Percentiles rank a stretch among this genome's conserved stretches.
These are phyloP conservation scores for Sciaenops ocellatus DNA, from an alignment of 2,797 vertebrate species.

Conservation along the genomic window DNA sequence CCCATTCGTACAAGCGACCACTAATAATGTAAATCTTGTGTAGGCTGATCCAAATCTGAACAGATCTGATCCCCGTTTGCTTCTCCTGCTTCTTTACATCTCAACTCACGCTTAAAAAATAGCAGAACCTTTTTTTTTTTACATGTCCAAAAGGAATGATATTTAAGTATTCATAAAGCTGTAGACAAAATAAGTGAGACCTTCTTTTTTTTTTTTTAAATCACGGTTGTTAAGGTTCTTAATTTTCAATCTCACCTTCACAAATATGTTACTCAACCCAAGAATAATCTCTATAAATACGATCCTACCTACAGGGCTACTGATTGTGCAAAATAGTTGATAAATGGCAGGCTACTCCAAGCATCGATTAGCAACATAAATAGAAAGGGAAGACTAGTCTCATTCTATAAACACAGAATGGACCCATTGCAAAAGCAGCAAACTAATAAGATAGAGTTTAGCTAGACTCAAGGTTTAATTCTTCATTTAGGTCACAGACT, in stretches of 20 bases:
- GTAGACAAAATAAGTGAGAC: slow-evolving; percentile 51
- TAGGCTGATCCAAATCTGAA: not conserved
- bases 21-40: slow-evolving; percentile 4
- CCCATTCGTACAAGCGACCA: slow-evolving; percentile 6
- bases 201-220: slow-evolving; percentile 1
- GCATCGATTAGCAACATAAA: slow-evolving; percentile 68
- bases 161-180: slow-evolving; percentile 41
- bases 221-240: slow-evolving; percentile 33
- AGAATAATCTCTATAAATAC: slow-evolving; percentile 46
- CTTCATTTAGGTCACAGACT: slow-evolving; percentile 56
- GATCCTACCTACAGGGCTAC: slow-evolving; percentile 47
- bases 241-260: slow-evolving; percentile 37
- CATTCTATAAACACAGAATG: slow-evolving; percentile 46
- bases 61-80: not conserved
- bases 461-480: slow-evolving; percentile 47
- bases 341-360: slow-evolving; percentile 72
- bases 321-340: slow-evolving; percentile 76
- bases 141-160: slow-evolving; percentile 55
- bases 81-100: slow-evolving; percentile 10
- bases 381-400: slow-evolving; percentile 69
- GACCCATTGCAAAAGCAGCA: slow-evolving; percentile 44
- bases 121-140: slow-evolving; percentile 17
- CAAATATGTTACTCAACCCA: slow-evolving; percentile 39
- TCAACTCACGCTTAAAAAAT: slow-evolving; percentile 31
- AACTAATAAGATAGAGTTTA: slow-evolving; percentile 26